Conservation (phyloP, 2,797 vertebrate species). For the Platyrinchus mystaceus region DNA sequence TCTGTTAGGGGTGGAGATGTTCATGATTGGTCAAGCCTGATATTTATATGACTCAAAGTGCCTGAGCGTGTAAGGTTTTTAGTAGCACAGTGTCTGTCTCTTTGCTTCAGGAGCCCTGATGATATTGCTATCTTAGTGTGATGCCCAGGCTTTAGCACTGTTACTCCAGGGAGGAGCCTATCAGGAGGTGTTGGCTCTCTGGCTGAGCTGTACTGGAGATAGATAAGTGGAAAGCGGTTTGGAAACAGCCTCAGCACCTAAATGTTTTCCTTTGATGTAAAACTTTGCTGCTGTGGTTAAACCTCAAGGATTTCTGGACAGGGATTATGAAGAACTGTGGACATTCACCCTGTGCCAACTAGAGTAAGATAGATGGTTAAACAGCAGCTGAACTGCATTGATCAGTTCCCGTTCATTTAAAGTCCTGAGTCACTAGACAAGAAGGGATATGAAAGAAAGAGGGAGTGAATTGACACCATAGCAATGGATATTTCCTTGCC, state of each 20-base stretch:
- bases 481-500: neutral
- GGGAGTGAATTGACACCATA: neutral
- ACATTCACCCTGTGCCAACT: accelerated
- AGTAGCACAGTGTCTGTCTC: neutral
- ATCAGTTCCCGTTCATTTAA: neutral
- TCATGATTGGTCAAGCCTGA: neutral
- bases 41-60: neutral
- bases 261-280: neutral
- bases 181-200: neutral
- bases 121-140: neutral
- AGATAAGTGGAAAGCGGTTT: neutral
- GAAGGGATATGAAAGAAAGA: neutral
- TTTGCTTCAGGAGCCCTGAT: neutral
- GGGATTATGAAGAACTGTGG: neutral
- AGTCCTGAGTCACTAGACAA: neutral
- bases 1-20: neutral
- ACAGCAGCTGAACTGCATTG: neutral
- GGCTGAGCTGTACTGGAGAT: neutral
- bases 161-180: neutral
- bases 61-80: neutral
- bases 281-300: neutral
- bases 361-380: neutral
- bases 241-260: neutral
- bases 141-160: neutral
- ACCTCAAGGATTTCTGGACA: neutral